These are phyloP conservation scores for Drosophila mayaguana DNA, from an alignment of 2,888 invertebrate genomes.

Conservation along the genomic window DNA sequence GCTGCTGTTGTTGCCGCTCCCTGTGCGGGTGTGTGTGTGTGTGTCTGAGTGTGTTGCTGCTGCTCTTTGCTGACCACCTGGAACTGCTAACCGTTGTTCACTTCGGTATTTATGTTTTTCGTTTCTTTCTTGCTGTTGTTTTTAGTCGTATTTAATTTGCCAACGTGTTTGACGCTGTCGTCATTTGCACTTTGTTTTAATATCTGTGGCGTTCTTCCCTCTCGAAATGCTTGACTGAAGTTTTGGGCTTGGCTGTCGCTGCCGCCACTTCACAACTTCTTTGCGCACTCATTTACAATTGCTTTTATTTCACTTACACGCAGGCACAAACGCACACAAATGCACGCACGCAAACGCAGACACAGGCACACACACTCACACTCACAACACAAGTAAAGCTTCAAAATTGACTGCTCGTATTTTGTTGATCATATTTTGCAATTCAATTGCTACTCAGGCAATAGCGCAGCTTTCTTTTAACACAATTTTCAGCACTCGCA, in stretches of 20 bases:
- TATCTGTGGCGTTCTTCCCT: conserved; percentile 45
- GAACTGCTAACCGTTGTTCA: conserved; percentile 48
- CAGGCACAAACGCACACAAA: conserved; percentile 42
- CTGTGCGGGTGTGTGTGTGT: conserved; percentile 46
- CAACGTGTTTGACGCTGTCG: conserved; percentile 52
- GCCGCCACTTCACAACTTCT: conserved; percentile 56
- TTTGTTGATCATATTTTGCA: conserved; percentile 56
- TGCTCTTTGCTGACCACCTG: conserved; percentile 59
- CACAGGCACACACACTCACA: conserved; percentile 17
- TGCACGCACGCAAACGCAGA: conserved; percentile 33
- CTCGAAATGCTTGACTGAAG: conserved; percentile 77
- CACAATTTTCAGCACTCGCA: conserved; percentile 52
- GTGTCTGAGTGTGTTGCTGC: conserved; percentile 33
- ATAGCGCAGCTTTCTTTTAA: conserved; percentile 56
- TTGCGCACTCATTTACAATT: conserved; percentile 69
- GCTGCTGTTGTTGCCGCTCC: conserved; percentile 46
- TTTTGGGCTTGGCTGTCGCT: conserved; percentile 82
- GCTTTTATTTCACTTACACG: conserved; percentile 66
- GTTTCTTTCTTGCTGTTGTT: background rate
- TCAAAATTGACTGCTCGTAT: conserved; percentile 54
- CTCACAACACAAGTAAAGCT: conserved; percentile 43
- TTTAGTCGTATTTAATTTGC: conserved; percentile 47
- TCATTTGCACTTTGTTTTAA: conserved; percentile 62
- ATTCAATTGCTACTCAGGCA: conserved; percentile 49
- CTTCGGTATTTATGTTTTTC: conserved; percentile 49